phyloP scores from a whole-genome alignment of 2,888 invertebrate species.

The Rhagonycha fulva region DNA sequence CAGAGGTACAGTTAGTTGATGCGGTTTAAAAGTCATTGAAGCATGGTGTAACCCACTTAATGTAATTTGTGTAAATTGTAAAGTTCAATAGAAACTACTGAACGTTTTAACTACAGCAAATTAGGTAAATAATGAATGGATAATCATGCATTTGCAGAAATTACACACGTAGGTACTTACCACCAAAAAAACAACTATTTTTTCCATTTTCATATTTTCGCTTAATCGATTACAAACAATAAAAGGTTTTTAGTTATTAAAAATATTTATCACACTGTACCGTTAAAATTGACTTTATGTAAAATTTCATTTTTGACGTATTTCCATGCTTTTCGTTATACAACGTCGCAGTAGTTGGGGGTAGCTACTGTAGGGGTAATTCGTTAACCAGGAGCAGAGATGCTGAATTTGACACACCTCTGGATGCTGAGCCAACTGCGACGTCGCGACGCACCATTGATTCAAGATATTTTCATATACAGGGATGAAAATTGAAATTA shows the following conservation, averaged over 20 bases:
- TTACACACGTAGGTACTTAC: not conserved
- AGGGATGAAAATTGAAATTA: slow-evolving; percentile 20
- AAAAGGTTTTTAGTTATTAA: not conserved
- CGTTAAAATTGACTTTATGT: not conserved
- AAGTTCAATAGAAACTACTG: not conserved
- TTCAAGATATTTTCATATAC: slow-evolving; percentile 39
- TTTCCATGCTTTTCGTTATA: slow-evolving; percentile 22
- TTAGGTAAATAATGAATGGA: not conserved
- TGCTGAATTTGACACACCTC: slow-evolving; percentile 47
- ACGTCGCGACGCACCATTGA: slow-evolving; percentile 52
- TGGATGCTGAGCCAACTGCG: slow-evolving; percentile 48
- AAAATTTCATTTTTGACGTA: slow-evolving; percentile 1
- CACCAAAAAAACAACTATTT: not conserved
- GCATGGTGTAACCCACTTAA: not conserved
- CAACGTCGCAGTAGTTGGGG: slow-evolving; percentile 18
- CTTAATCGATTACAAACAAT: not conserved
- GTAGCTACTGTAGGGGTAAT: slow-evolving; percentile 30
- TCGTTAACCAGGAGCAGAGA: slow-evolving; percentile 32
- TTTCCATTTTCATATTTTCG: not conserved
- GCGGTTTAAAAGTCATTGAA: not conserved
- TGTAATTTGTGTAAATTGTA: not conserved
- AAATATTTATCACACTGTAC: not conserved
- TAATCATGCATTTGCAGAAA: not conserved
- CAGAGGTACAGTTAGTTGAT: not conserved
- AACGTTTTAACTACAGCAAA: not conserved